Percentiles rank a stretch among this genome's conserved stretches.
Conservation (phyloP, 2,797 vertebrate species). For the Channa striata region DNA sequence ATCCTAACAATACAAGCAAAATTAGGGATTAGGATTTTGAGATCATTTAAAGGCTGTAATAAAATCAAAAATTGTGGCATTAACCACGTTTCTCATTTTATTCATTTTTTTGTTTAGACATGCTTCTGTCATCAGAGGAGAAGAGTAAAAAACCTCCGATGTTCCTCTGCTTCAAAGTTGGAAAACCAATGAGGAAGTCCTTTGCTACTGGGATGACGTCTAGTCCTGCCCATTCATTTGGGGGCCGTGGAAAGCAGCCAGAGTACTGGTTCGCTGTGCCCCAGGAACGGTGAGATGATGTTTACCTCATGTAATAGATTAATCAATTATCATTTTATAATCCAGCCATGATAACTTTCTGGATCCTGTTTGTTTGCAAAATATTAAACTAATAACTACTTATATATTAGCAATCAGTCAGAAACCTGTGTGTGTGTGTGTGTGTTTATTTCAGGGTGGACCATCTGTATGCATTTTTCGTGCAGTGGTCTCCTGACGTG, state of each 20-base stretch:
- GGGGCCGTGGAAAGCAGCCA: slow-evolving; percentile 87
- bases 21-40: too few relatives aligned
- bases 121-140: slow-evolving; percentile 95
- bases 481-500: slow-evolving; percentile 98
- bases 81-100: not conserved
- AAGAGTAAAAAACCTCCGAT: slow-evolving; percentile 98
- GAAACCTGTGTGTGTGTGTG: not conserved
- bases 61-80: not conserved
- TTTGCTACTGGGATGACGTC: slow-evolving; percentile 86
- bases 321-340: not conserved
- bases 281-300: slow-evolving; percentile 90
- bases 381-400: not conserved
- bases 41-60: too few relatives aligned
- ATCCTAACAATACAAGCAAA: too few relatives aligned
- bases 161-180: slow-evolving; percentile 99
- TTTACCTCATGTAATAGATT: not conserved
- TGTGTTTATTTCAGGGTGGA: slow-evolving; percentile 88
- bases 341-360: not conserved
- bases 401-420: not conserved
- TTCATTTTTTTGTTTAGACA: slow-evolving; percentile 82
- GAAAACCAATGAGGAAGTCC: slow-evolving; percentile 97
- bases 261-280: slow-evolving; percentile 99
- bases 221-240: slow-evolving; percentile 87
- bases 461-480: slow-evolving; percentile 96
- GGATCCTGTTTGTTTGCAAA: not conserved